Base-by-base conservation (phyloP, 2,797 vertebrate genomes). In the Poeciliopsis presidionis region DNA sequence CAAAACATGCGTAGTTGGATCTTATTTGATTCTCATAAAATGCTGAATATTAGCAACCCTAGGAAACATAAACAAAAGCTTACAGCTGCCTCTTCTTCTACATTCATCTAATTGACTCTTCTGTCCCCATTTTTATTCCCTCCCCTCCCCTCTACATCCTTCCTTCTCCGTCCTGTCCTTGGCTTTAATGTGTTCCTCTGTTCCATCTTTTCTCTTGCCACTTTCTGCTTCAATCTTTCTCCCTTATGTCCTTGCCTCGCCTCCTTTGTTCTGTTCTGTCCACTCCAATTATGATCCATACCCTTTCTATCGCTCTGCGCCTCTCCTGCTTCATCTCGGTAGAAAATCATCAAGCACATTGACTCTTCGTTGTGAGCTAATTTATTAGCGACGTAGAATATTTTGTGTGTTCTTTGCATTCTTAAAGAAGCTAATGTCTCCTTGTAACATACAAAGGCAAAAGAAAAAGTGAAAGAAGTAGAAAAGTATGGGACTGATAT, bases 231-330 rank as follows among this genome's bases (percentile, higher is more conserved):
- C 43, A 69, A 16, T 25, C 74, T 72, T 57, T 46, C 87, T 43
- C 63, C 45, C 20, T 61, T 65, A 61, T 82, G 84, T 55, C 88
- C 85, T 89, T 87, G 85, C 71, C 76, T 90, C 59, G 84, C 57
- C 5, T 87, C 77, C 72, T 83, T 86, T 39, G 4, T 81, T 84
- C 72, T 79, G 72, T 81, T 87, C 84, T 84, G 84, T 92, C 91
- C 86, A 71, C 45, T 89, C 70, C 73, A 76, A 80, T 91, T 89
- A 90, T 86, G 82, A 76, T 88, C 88, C 0, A 0, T 76, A 63
- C 61, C 72, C 57, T 77, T 81, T 81, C 71, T 69, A 39, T 20
- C 72, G 77, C 74, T 47, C 45, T 76, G 51, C 79, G 76, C 63
- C 70, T 82, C 78, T 57, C 65, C 67, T 79, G 28, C 72, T 82